These are phyloP conservation scores for Eulemur mongoz DNA, from an alignment of 2,797 vertebrate species.

Conservation along the genomic window DNA sequence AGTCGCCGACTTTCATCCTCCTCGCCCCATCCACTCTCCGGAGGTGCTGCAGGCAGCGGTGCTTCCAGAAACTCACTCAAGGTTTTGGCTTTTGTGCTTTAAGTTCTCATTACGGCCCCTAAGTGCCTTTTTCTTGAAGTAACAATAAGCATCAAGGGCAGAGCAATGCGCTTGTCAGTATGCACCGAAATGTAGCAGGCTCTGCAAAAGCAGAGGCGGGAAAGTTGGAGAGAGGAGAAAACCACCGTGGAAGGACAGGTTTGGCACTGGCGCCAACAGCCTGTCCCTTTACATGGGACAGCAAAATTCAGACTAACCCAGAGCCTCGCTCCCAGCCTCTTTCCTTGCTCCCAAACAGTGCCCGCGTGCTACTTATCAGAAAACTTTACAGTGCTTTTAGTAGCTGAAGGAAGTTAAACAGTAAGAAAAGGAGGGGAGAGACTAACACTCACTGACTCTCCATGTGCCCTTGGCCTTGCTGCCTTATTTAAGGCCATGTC, in stretches of 20 bases:
- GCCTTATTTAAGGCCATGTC: background rate
- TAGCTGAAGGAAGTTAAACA: background rate
- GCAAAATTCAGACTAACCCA: background rate
- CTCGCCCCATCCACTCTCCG: background rate
- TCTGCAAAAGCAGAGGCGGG: background rate
- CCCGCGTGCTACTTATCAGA: background rate
- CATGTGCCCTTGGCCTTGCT: background rate
- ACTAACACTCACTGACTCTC: background rate
- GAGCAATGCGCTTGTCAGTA: background rate
- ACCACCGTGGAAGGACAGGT: background rate
- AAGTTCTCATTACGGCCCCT: background rate
- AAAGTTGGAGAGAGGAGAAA: background rate
- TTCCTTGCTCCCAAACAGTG: background rate
- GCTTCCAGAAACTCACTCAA: no score
- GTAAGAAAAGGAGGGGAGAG: background rate
- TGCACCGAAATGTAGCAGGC: background rate
- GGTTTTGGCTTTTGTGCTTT: background rate
- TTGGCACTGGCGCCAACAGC: accelerated
- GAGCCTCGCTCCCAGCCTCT: background rate
- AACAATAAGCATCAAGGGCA: background rate
- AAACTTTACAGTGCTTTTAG: background rate
- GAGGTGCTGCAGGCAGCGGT: background rate
- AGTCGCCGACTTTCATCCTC: background rate
- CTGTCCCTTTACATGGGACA: background rate
- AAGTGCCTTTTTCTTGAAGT: background rate